Base-by-base conservation (phyloP, 2,888 invertebrate species). In the Cremastinae sp. region DNA sequence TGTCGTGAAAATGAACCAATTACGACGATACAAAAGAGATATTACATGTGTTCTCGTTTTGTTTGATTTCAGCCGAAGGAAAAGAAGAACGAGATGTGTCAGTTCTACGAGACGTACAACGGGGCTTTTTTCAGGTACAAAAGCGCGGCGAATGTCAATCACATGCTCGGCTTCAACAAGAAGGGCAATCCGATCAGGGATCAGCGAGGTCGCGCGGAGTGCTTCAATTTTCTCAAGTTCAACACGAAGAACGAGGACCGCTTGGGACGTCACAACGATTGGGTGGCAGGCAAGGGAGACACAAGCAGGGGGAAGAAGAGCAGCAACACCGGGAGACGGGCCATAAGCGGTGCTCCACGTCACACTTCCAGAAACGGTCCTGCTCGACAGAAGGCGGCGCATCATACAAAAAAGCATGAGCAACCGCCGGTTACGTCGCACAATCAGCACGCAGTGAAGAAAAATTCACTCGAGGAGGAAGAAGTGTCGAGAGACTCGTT, bases 111-210 rank as follows among this genome's bases (percentile, higher is more conserved):
- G 90, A 91, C 91, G 84, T 92, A 92, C 90, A 90, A 91, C 85
- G 92, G 92, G 85, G 92, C 92, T 86, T 93, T 93, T 91, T 91
- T 92, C 90, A 91, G 92, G 89, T 94, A 93, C 90, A 91, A 91
- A 83, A 91, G 93, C 86, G 92, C 91, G 87, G 92, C 90, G 83
- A 91, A 93, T 90, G 89, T 89, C 83, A 91, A 91, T 85, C 92
- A 92, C 83, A 93, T 91, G 90, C 91, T 93, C 86, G 93, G 93
- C 82, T 93, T 94, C 92, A 93, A 93, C 90, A 90, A 90, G 83
- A 90, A 90, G 79, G 94, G 94, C 65, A 86, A 90, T 82, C 93
- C 92, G 84, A 90, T 93, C 84, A 91, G 85, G 79, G 86, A 86
- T 69, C 83, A 83, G 41, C 83, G 80, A 83, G 90, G 90, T 39